Conservation (phyloP, 1,140 invertebrate species). For the Epicauta chinensis region DNA sequence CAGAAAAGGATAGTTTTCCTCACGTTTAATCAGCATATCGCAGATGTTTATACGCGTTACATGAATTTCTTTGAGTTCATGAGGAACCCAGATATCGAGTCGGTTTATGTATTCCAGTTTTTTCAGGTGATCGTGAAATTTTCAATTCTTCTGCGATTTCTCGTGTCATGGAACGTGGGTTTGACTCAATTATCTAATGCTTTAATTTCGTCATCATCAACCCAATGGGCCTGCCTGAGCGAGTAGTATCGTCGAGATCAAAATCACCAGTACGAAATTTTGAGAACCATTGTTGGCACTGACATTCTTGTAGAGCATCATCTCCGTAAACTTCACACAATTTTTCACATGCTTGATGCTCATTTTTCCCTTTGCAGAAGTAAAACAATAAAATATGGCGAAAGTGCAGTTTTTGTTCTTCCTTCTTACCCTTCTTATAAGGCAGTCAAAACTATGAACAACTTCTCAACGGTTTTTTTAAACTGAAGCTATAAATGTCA, state of each 20-base stretch:
- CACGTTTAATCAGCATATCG: not conserved
- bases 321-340: slow-evolving; percentile 3
- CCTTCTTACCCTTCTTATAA: no score
- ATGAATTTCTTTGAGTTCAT: slow-evolving; percentile 1
- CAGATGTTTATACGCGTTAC: not conserved
- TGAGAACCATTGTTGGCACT: slow-evolving; percentile 10
- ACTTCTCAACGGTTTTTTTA: no score
- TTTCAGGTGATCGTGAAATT: not conserved
- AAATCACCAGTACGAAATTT: slow-evolving; percentile 11
- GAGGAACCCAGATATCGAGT: not conserved
- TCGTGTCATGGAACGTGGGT: not conserved
- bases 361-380: slow-evolving; percentile 1
- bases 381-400: no score
- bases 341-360: not conserved
- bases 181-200: not conserved
- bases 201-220: slow-evolving; percentile 2
- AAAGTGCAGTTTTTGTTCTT: no score
- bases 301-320: slow-evolving; percentile 10
- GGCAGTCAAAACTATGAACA: no score
- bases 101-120: not conserved
- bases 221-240: slow-evolving; percentile 2
- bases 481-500: no score
- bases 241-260: slow-evolving; percentile 14
- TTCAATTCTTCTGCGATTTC: not conserved
- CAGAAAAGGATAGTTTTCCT: not conserved